Evolutionary conservation across 2,888 invertebrate genomes (phyloP).

Genomic region (Slavum lentiscoides): DNA sequence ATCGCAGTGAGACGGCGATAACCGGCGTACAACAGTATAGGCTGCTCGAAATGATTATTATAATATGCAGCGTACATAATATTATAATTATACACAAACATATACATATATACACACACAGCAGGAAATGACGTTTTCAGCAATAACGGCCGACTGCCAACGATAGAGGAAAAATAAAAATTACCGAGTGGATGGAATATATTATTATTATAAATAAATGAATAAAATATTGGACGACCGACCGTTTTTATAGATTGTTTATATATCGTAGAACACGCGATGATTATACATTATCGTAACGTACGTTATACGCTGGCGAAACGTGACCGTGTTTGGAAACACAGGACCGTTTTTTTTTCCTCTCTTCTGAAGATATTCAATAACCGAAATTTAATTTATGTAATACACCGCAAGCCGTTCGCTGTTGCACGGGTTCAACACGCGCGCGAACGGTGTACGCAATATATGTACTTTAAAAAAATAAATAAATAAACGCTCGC

Average conservation of each 20-base stretch:
- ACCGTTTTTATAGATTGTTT: slow-evolving; percentile 15
- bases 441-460: not conserved
- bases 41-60: not conserved
- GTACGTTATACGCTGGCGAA: not conserved
- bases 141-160: slow-evolving; percentile 18
- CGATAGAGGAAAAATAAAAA: slow-evolving; percentile 1
- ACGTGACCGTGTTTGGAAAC: slow-evolving; percentile 25
- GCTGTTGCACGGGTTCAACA: slow-evolving; percentile 2
- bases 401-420: not conserved
- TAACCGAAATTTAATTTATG: slow-evolving; percentile 19
- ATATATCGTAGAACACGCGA: not conserved
- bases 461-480: not conserved
- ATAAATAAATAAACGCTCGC: too few species aligned
- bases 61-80: not conserved
- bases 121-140: slow-evolving; percentile 38
- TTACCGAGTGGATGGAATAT: not conserved
- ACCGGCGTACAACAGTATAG: not conserved
- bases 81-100: too few species aligned
- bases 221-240: slow-evolving; percentile 13
- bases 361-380: not conserved
- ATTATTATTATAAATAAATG: not conserved
- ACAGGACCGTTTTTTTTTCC: not conserved
- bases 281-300: not conserved
- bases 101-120: too few species aligned
- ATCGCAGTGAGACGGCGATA: not conserved